phyloP scores from a whole-genome alignment of 2,888 invertebrate genomes.

The Aleiodes alternator region DNA sequence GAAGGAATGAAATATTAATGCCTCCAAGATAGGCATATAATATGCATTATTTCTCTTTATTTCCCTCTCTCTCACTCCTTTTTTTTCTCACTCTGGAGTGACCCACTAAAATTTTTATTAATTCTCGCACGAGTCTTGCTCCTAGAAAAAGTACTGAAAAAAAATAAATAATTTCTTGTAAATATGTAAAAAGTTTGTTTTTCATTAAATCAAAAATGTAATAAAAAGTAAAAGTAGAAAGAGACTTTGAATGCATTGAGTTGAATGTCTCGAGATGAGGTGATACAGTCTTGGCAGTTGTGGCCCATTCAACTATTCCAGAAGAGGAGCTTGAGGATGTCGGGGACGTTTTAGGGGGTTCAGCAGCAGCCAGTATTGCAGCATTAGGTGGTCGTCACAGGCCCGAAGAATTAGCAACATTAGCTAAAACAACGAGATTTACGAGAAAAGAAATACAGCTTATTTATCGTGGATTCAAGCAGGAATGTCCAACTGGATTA shows the following conservation, averaged over 20 bases:
- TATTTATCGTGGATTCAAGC: constrained; percentile 94
- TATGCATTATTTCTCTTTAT: constrained; percentile 18
- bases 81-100: constrained; percentile 22
- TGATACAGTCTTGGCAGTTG: constrained; percentile 69
- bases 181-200: constrained; percentile 20
- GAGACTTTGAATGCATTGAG: constrained; percentile 42
- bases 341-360: constrained; percentile 75
- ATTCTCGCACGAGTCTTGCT: constrained; percentile 36
- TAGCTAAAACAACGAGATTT: constrained; percentile 88
- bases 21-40: constrained; percentile 4
- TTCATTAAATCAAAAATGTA: neutral
- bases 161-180: neutral
- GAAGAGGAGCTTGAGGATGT: constrained; percentile 85
- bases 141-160: constrained; percentile 19
- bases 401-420: constrained; percentile 87
- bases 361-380: constrained; percentile 74
- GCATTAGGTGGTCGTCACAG: constrained; percentile 81
- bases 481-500: constrained; percentile 91
- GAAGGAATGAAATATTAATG: neutral
- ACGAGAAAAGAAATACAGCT: constrained; percentile 90
- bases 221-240: too few relatives aligned
- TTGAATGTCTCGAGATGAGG: constrained; percentile 63
- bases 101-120: constrained; percentile 12
- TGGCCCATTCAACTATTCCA: constrained; percentile 75
- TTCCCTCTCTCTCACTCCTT: constrained; percentile 4